Base-by-base conservation (phyloP, 2,797 vertebrate species). In the Betta splendens region DNA sequence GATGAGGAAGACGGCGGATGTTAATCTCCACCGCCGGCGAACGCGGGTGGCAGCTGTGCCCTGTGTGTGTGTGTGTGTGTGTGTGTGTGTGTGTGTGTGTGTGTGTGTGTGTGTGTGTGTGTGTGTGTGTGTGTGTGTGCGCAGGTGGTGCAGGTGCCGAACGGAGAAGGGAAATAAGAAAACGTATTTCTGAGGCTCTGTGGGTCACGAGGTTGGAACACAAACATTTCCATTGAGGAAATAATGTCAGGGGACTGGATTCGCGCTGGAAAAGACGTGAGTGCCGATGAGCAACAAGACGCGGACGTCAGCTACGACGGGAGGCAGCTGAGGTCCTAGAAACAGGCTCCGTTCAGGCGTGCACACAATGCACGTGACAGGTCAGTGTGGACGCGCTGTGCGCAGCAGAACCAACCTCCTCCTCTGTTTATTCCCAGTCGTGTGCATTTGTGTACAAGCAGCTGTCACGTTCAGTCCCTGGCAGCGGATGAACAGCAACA, bases 1-100 rank as follows among this genome's bases (percentile, higher is more conserved):
- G 15, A 47, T 9, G 32, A 9, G 21, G 9, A 45, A 21, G 2
- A 10, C 5, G 13, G n/a, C 9, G 28, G 29, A 46, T 36, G 47
- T 48, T 68, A 63, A 70, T 57, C 65, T 64, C 58, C 45, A 53
- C 37, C 31, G 52, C 28, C 21, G 28, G 58, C 18, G 55, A 55
- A 42, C 39, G 21, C 7, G 25, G 23, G 16, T 20, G 10, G 53
- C 75, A 80, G 72, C 67, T 79, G 69, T 1, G 3, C 15, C 64
- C 49, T 43, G n/a, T 1, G 3, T 44, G 56, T 31, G 33, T 48
- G 40, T 29, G 43, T 37, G 39, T 2, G 1, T 26, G 7, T 31
- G 13, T 53, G 13, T 31, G 26, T 26, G 9, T 35, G 15, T 45
- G 20, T 36, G 13, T 56, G 22, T 40, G 21, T n/a, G 11, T 55